These are phyloP conservation scores for Meiosimyza platycephala DNA, from an alignment of 2,888 invertebrate genomes.

Conservation along the genomic window DNA sequence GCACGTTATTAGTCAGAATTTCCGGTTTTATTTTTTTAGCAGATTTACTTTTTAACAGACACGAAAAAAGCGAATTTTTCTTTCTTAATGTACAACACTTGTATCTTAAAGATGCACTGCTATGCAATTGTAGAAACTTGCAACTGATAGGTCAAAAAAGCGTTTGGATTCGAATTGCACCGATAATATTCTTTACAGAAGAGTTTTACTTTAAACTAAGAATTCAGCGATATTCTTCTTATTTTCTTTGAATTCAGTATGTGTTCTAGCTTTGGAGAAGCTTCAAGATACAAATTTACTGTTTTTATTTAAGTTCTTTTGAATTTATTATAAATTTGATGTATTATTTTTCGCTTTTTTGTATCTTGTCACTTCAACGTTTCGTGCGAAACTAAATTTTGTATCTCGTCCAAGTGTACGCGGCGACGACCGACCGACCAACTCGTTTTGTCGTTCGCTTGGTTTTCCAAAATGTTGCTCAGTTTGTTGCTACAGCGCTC, in stretches of 20 bases:
- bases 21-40: background rate
- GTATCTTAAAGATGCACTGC: constrained; percentile 3
- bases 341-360: background rate
- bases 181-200: too few species aligned
- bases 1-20: background rate
- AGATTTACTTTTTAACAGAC: background rate
- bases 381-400: constrained; percentile 28
- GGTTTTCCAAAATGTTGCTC: constrained; percentile 30
- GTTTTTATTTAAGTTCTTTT: background rate
- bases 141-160: too few species aligned
- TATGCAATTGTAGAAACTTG: background rate
- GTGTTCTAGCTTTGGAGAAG: background rate
- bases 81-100: background rate
- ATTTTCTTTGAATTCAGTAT: background rate
- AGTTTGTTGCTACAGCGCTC: constrained; percentile 28
- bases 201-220: too few species aligned
- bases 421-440: background rate
- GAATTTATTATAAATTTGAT: constrained; percentile 1
- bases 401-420: background rate
- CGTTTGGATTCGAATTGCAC: too few species aligned
- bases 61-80: too few species aligned
- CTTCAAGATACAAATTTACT: background rate
- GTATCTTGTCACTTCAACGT: constrained; percentile 26
- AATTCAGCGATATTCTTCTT: too few species aligned
- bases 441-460: background rate